phyloP scores from a whole-genome alignment of 2,888 invertebrate genomes.

The Parnassius smintheus region DNA sequence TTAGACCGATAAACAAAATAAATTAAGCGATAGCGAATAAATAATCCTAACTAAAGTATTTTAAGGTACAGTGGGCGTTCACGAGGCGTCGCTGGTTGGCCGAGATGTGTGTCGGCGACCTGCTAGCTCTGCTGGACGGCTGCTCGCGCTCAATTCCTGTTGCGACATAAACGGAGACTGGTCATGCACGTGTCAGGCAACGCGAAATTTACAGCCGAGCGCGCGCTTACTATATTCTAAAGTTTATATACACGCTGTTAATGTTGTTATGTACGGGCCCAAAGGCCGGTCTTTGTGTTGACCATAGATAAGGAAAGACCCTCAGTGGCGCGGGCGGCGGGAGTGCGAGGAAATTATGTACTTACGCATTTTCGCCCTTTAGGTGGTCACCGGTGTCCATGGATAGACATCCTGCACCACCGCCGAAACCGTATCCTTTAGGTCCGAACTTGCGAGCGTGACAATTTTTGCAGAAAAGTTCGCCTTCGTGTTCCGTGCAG shows the following conservation, averaged over 20 bases:
- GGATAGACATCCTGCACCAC: conserved; percentile 97
- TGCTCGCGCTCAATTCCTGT: conserved; percentile 77
- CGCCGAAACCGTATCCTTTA: conserved; percentile 98
- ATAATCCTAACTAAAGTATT: conserved; percentile 78
- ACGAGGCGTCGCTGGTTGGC: conserved; percentile 74
- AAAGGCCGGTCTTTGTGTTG: conserved; percentile 67
- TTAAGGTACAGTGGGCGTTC: conserved; percentile 75
- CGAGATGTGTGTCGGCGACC: conserved; percentile 73
- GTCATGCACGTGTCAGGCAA: conserved; percentile 79
- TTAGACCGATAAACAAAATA: conserved; percentile 77
- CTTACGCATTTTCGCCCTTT: conserved; percentile 87
- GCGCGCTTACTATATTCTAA: conserved; percentile 73
- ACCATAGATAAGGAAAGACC: conserved; percentile 82
- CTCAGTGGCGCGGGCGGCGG: conserved; percentile 80
- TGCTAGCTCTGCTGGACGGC: conserved; percentile 71
- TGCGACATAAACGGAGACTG: conserved; percentile 81
- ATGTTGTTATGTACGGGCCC: conserved; percentile 79
- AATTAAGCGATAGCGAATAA: conserved; percentile 80
- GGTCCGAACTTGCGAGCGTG: conserved; percentile 99
- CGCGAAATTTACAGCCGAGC: conserved; percentile 80
- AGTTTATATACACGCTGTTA: conserved; percentile 80
- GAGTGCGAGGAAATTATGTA: conserved; percentile 65
- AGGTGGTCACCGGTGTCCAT: conserved; percentile 97
- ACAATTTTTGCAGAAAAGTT: conserved; percentile 98
- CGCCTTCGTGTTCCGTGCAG: conserved; percentile 97